Conservation (phyloP, 2,797 vertebrate genomes). For the Lates japonicus region DNA sequence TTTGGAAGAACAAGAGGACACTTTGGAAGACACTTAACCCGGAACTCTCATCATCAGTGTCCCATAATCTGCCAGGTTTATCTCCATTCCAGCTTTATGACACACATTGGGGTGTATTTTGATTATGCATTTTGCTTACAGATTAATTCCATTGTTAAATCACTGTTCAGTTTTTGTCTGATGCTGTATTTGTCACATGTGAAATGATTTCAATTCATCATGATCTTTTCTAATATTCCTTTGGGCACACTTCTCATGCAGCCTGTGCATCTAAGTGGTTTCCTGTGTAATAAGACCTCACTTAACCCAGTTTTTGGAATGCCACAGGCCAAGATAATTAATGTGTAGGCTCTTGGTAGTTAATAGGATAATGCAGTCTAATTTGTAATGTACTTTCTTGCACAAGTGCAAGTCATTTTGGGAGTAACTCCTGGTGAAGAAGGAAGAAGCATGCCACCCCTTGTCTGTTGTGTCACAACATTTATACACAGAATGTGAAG, state of each 20-base stretch:
- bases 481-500: conserved; percentile 21
- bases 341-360: conserved; percentile 17
- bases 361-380: conserved; percentile 35
- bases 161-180: background rate
- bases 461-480: conserved; percentile 2
- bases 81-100: background rate
- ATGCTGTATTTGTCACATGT: conserved; percentile 12
- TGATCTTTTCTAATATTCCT: conserved; percentile 6
- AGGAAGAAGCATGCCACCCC: background rate
- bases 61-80: background rate
- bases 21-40: background rate
- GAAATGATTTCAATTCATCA: conserved; percentile 1
- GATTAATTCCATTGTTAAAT: background rate
- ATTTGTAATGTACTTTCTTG: conserved; percentile 42
- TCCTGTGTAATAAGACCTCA: conserved; percentile 33
- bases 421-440: conserved; percentile 1
- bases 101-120: background rate
- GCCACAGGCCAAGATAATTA: conserved; percentile 49
- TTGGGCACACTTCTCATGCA: conserved; percentile 6
- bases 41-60: background rate
- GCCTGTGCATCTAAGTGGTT: conserved; percentile 15
- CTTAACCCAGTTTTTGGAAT: conserved; percentile 37
- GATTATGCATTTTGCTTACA: background rate
- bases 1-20: background rate
- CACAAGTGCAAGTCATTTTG: conserved; percentile 13